Percentiles rank a stretch among this genome's conserved stretches.
phyloP scores from a whole-genome alignment of 2,888 invertebrate species.

The Teleiodes luculella region DNA sequence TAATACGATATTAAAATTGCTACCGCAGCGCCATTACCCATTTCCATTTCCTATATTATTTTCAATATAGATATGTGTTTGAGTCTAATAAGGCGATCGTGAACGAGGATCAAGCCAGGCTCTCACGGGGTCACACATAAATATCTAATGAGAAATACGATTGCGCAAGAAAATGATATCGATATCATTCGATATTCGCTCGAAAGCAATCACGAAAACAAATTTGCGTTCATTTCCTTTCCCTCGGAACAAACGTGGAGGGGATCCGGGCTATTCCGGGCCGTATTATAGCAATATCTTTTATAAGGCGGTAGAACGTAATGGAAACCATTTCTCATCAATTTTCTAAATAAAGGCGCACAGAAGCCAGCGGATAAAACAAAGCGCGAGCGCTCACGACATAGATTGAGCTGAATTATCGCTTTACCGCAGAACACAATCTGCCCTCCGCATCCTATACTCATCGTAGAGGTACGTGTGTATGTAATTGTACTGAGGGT shows the following conservation, averaged over 20 bases:
- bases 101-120: constrained; percentile 42
- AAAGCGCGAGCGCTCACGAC: constrained; percentile 76
- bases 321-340: constrained; percentile 79
- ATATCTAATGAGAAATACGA: constrained; percentile 66
- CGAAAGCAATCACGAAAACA: constrained; percentile 75
- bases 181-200: constrained; percentile 70
- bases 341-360: constrained; percentile 79
- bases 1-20: constrained; percentile 12
- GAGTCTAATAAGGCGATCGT: constrained; percentile 33
- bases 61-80: not conserved
- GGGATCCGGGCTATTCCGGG: constrained; percentile 39
- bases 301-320: constrained; percentile 72
- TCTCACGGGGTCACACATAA: constrained; percentile 69
- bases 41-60: constrained; percentile 8
- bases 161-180: constrained; percentile 68
- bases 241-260: constrained; percentile 58
- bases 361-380: constrained; percentile 76
- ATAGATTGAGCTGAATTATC: constrained; percentile 78
- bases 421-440: constrained; percentile 79
- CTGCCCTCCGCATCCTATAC: constrained; percentile 39
- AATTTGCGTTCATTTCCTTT: constrained; percentile 77
- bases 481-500: constrained; percentile 19
- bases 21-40: constrained; percentile 5
- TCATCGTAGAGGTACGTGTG: not conserved
- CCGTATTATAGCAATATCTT: constrained; percentile 52